Conservation (phyloP, 2,888 invertebrate genomes). For the Eupithecia exiguata region DNA sequence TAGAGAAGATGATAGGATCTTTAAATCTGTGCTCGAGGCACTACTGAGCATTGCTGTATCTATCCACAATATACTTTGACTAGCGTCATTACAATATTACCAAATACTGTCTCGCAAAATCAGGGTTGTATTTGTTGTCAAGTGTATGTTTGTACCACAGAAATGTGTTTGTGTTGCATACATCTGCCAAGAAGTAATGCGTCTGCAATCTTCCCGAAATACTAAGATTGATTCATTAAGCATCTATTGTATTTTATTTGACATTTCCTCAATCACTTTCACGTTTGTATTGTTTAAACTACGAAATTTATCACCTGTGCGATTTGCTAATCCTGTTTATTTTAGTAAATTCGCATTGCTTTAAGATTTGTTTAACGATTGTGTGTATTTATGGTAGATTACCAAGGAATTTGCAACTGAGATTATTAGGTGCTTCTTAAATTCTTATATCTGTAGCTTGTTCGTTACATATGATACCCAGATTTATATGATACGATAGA, state of each 20-base stretch:
- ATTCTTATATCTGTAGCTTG: neutral
- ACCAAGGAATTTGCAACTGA: neutral
- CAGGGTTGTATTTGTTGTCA: neutral
- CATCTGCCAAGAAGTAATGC: conserved; percentile 38
- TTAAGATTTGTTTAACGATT: neutral
- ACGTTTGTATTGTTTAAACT: conserved; percentile 27
- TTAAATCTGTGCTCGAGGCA: too few species aligned
- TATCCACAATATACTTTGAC: neutral
- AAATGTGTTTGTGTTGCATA: neutral
- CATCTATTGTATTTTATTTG: conserved; percentile 41
- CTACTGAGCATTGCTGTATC: neutral
- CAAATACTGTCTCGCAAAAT: neutral
- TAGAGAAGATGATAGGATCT: neutral
- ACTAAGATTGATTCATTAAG: conserved; percentile 41
- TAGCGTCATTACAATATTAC: neutral
- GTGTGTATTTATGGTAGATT: neutral
- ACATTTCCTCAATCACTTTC: conserved; percentile 40
- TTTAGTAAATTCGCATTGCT: conserved; percentile 7
- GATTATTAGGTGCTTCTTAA: neutral
- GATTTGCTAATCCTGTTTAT: conserved; percentile 15
- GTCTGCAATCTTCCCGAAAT: conserved; percentile 36
- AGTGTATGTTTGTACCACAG: neutral
- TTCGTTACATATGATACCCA: too few species aligned
- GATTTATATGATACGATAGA: too few species aligned
- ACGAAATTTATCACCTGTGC: conserved; percentile 23